Evolutionary conservation across 2,113 vertebrate species (phyloP).

Genomic region (Xerus inauris): DNA sequence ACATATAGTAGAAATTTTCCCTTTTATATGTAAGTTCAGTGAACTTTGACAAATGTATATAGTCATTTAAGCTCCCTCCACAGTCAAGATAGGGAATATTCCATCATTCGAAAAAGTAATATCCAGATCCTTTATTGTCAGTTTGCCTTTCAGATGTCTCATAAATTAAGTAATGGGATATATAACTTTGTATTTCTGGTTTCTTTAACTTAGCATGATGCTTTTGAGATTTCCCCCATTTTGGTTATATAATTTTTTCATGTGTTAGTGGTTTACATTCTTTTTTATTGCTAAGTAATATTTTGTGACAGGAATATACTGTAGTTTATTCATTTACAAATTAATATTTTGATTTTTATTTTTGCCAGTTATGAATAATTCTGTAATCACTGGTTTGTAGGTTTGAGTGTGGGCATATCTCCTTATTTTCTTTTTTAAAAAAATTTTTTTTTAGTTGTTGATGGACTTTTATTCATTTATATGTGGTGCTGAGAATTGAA

Average conservation of each 20-base stretch:
- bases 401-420: neutral
- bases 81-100: neutral
- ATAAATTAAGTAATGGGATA: neutral
- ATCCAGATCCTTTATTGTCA: neutral
- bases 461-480: too few relatives aligned
- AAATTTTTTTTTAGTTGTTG: too few relatives aligned
- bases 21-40: neutral
- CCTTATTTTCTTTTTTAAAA: too few relatives aligned
- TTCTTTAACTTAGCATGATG: neutral
- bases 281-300: neutral
- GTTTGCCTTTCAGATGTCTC: neutral
- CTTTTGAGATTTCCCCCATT: neutral
- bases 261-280: neutral
- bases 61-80: neutral
- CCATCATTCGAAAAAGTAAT: neutral
- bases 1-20: neutral
- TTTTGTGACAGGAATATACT: neutral
- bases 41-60: neutral
- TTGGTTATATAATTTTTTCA: neutral
- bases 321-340: neutral
- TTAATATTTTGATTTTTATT: conserved; percentile 24
- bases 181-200: neutral
- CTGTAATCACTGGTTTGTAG: neutral
- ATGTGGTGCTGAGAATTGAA: too few relatives aligned
- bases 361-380: neutral